Base-by-base conservation (phyloP, 2,888 invertebrate species). In the Andrena minutula region DNA sequence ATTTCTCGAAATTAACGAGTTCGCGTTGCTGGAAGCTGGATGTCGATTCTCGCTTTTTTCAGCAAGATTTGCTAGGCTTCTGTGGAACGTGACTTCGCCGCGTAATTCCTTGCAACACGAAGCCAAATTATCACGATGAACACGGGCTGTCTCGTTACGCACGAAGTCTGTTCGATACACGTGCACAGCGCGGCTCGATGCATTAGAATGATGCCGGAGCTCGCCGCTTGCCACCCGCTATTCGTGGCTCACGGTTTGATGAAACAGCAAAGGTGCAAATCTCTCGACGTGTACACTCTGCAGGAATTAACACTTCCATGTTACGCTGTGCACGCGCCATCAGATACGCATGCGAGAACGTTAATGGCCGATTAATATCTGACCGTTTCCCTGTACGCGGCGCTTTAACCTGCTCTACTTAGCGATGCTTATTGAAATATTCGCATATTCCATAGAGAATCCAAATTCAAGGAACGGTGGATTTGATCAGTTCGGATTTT, bases 91-190 rank as follows among this genome's bases (percentile, higher is more conserved):
- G 85, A 86, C 85, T 85, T 80, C 72, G 61, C 66, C 75, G 68
- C 72, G 79, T 65, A 86, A 86, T 88, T 83, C 78, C 83, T 74
- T 72, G 74, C 77, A 64, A 76, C 75, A 56, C 63, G 56, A 63
- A 77, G 86, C 69, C 65, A 68, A 75, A 80, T 82, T 84, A 87
- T 87, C 86, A 82, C 85, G 82, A 78, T 65, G 80, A 85, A 76
- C 85, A 75, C 65, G 58, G 76, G 79, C 71, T 77, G 79, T 85
- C 82, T 86, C 83, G 86, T 88, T 88, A 88, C 86, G 88, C 85
- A 85, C 82, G 85, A 83, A 85, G 79, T 75, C 79, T 84, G 85
- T 70, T 75, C 76, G 84, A 60, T 75, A 77, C 69, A 82, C 84
- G 83, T 75, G 80, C 80, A 56, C 10, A 23, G 73, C 65, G 79